Evolutionary conservation across 2,888 invertebrate genomes (phyloP).

Genomic region (Aphidius colemani): DNA sequence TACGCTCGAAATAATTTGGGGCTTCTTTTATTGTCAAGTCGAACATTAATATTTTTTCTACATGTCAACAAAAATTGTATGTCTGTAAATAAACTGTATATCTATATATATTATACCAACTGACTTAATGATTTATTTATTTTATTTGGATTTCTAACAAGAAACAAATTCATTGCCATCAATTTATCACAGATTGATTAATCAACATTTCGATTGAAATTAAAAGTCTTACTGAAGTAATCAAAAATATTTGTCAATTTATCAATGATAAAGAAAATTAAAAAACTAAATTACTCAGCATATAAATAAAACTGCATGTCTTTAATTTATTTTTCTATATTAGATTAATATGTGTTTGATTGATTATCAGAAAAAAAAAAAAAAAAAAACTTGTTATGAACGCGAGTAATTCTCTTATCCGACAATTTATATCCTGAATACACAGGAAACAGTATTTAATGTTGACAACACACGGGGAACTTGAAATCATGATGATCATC

Average conservation of each 20-base stretch:
- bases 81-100: no score
- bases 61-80: no score
- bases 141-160: not conserved
- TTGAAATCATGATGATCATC: slow-evolving; percentile 17
- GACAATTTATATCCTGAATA: slow-evolving; percentile 39
- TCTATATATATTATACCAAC: slow-evolving; percentile 21
- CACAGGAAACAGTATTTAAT: slow-evolving; percentile 53
- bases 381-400: not conserved
- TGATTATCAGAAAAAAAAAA: no score
- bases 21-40: no score
- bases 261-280: not conserved
- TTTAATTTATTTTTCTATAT: not conserved
- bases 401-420: slow-evolving; percentile 22
- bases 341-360: no score
- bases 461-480: slow-evolving; percentile 35
- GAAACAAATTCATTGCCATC: no score
- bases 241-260: no score
- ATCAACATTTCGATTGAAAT: no score
- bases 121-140: slow-evolving; percentile 2
- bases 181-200: no score
- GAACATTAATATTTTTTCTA: no score
- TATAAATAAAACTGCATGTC: not conserved
- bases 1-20: no score
- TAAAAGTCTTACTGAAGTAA: no score
- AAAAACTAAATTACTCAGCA: not conserved